Evolutionary conservation across 2,888 invertebrate species (phyloP).

Genomic region (Meta bourneti): DNA sequence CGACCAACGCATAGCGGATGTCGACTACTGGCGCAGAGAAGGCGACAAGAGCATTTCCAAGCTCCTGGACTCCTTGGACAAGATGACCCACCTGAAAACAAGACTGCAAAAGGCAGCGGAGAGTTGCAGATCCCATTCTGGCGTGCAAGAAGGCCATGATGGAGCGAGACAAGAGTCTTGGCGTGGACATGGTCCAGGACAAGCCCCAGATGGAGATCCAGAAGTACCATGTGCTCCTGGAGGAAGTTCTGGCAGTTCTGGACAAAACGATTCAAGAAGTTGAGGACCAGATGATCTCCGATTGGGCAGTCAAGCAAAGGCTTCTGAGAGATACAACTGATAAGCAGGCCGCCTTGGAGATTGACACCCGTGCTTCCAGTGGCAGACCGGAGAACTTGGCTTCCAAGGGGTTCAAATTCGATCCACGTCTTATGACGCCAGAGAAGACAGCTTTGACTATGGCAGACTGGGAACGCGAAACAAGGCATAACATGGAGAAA

Average conservation of each 20-base stretch:
- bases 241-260: slow-evolving; percentile 33
- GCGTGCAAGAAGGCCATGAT: slow-evolving; percentile 58
- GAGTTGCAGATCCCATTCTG: slow-evolving; percentile 39
- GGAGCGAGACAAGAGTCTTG: slow-evolving; percentile 63
- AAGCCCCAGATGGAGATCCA: slow-evolving; percentile 66
- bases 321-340: slow-evolving; percentile 64
- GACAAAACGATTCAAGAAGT: slow-evolving; percentile 59
- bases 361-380: slow-evolving; percentile 63
- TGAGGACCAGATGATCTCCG: slow-evolving; percentile 67
- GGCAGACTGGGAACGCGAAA: slow-evolving; percentile 71
- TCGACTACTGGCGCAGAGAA: slow-evolving; percentile 63
- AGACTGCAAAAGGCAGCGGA: slow-evolving; percentile 51
- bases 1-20: slow-evolving; percentile 68
- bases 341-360: slow-evolving; percentile 67
- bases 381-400: slow-evolving; percentile 45
- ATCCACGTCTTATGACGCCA: slow-evolving; percentile 55
- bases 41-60: slow-evolving; percentile 47
- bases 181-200: slow-evolving; percentile 64
- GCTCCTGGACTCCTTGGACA: slow-evolving; percentile 58
- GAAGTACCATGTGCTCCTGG: slow-evolving; percentile 53
- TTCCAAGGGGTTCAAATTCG: slow-evolving; percentile 57
- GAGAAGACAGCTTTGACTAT: slow-evolving; percentile 55
- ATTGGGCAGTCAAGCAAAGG: slow-evolving; percentile 64
- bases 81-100: slow-evolving; percentile 41
- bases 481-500: slow-evolving; percentile 68